Evolutionary conservation across 2,888 invertebrate species (phyloP), one percentile per base, ranked within the genome.

Genomic region (Neocrepidodera transversa): DNA sequence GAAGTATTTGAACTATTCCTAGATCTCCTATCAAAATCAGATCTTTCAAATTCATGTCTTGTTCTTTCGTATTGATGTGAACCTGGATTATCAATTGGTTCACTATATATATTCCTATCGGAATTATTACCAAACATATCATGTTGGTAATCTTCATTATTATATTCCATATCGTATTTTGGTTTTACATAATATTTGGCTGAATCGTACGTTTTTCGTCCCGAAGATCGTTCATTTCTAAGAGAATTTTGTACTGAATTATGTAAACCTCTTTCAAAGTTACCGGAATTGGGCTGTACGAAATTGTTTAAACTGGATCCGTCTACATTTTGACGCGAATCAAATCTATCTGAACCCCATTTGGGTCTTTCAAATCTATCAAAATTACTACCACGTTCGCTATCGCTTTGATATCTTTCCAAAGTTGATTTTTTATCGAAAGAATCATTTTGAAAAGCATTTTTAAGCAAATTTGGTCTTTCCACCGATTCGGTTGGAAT

Each of bases 401-500:
- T 83, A 72, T 85, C 85, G 68, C 84, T 84, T 64, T 84, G 84
- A 7, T 85, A 86, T 69, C 86, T 82, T 68, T 86, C 86, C 1
- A 86, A 82, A 2, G 86, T 86, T 61, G 86, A 85, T 67, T 86
- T 86, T 71, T 86, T 86, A 3, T 86, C 85, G 36, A 86, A 85
- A 0, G 85, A 85, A 69, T 86, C 85, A 67, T 82, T 85, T 68
- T 85, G 86, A 69, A 86, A 86, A 49, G 81, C 80, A 16, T 79
- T 84, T 52, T 85, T 81, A 40, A 86, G 68, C 8, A 86, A 79
- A 68, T 85, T 85, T 1, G 85, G 79, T 63, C 83, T 80, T 51
- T 79, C 79, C 65, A 85, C 73, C 42, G 84, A 56, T 61, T 78
- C 78, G 78, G 68, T 83, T 75, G 69, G 82, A 67, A 68, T 76